Conservation (phyloP, 2,113 vertebrate genomes). For the Lagenorhynchus albirostris region DNA sequence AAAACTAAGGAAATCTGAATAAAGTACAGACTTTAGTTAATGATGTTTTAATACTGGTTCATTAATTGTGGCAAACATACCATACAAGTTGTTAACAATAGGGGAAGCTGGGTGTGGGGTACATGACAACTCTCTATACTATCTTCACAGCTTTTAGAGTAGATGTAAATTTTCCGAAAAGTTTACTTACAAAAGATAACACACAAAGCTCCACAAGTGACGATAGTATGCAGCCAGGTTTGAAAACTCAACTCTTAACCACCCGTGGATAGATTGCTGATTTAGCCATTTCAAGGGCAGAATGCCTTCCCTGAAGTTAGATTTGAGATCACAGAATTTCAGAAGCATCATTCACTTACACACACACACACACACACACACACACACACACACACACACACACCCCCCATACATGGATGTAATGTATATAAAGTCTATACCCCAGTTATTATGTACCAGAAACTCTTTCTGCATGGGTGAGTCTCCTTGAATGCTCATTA, state of each 20-base stretch:
- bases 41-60: background rate
- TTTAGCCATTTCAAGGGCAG: background rate
- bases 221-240: background rate
- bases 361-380: background rate
- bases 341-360: background rate
- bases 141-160: background rate
- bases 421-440: background rate
- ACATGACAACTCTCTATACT: background rate
- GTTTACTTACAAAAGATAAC: background rate
- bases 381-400: background rate
- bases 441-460: background rate
- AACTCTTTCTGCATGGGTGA: constrained; percentile 13
- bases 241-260: constrained; percentile 30
- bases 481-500: constrained; percentile 60
- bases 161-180: background rate
- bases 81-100: background rate
- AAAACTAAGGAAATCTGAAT: background rate
- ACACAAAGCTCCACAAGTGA: background rate
- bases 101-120: background rate
- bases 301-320: background rate
- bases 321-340: background rate
- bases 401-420: background rate
- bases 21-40: background rate
- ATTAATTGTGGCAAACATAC: background rate
- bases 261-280: background rate